Percentiles rank a stretch among this genome's conserved stretches.
Conservation (phyloP, 2,888 invertebrate genomes). For the Encarsia formosa region DNA sequence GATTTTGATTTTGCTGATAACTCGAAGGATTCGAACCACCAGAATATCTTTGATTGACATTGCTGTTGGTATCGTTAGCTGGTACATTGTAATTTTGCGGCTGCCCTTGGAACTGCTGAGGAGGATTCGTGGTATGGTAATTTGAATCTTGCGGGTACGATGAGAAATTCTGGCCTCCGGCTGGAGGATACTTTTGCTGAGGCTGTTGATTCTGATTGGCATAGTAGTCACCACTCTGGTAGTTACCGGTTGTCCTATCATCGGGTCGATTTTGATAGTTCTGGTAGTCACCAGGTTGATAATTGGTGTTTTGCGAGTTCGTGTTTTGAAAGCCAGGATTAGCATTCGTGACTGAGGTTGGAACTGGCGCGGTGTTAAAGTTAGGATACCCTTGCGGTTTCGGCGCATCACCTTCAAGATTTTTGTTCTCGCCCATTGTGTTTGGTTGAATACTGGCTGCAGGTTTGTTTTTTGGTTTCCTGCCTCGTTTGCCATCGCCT, state of each 20-base stretch:
- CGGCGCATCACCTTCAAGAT: slow-evolving; percentile 24
- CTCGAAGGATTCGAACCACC: slow-evolving; percentile 32
- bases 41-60: slow-evolving; percentile 35
- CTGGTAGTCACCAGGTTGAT: slow-evolving; percentile 9
- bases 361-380: slow-evolving; percentile 20
- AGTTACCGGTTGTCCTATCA: background rate
- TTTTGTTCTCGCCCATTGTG: slow-evolving; percentile 37
- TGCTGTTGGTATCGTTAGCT: slow-evolving; percentile 3
- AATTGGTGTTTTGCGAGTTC: slow-evolving; percentile 15
- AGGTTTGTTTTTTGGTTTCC: slow-evolving; percentile 53
- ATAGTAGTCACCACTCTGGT: slow-evolving; percentile 19
- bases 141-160: slow-evolving; percentile 39
- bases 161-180: slow-evolving; percentile 39
- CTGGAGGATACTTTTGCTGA: slow-evolving; percentile 35
- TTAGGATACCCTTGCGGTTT: slow-evolving; percentile 18
- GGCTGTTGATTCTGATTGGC: slow-evolving; percentile 19
- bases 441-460: slow-evolving; percentile 56
- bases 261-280: slow-evolving; percentile 20
- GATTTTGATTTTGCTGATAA: slow-evolving; percentile 38
- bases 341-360: slow-evolving; percentile 6
- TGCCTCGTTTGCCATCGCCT: slow-evolving; percentile 47
- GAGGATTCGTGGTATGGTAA: slow-evolving; percentile 36
- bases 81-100: slow-evolving; percentile 26
- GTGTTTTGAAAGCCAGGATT: slow-evolving; percentile 15
- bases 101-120: slow-evolving; percentile 36